These are phyloP conservation scores for Sapayoa aenigma DNA, from an alignment of 2,113 vertebrate species.

Conservation along the genomic window DNA sequence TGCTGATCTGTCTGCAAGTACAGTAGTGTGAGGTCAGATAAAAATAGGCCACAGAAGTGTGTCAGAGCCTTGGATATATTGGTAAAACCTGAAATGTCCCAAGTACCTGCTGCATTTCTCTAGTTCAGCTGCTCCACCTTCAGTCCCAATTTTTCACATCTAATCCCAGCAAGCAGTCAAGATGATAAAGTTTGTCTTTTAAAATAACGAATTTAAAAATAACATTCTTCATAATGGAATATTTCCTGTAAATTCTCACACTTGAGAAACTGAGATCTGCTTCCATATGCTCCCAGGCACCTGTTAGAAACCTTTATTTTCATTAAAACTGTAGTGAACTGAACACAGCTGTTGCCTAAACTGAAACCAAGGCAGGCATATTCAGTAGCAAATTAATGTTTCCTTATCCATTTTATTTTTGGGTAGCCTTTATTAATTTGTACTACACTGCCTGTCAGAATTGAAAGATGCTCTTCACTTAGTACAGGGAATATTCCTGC, in stretches of 20 bases:
- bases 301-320: neutral
- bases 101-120: neutral
- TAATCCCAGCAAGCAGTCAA: neutral
- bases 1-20: slow-evolving; percentile 43
- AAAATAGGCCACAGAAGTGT: slow-evolving; percentile 53
- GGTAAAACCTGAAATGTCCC: neutral
- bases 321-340: neutral
- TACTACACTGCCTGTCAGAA: neutral
- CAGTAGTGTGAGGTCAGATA: slow-evolving; percentile 43
- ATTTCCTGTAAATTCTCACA: neutral
- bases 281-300: neutral
- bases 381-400: neutral
- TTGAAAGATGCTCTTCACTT: neutral
- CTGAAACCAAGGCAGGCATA: neutral
- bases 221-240: neutral
- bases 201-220: neutral
- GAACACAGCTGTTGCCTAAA: neutral
- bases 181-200: neutral
- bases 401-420: neutral
- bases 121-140: neutral
- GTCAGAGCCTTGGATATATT: neutral
- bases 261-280: neutral
- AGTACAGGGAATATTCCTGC: neutral
- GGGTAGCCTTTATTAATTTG: neutral
- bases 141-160: neutral